phyloP scores from a whole-genome alignment of 2,888 invertebrate species.

The Nephrotoma appendiculata region DNA sequence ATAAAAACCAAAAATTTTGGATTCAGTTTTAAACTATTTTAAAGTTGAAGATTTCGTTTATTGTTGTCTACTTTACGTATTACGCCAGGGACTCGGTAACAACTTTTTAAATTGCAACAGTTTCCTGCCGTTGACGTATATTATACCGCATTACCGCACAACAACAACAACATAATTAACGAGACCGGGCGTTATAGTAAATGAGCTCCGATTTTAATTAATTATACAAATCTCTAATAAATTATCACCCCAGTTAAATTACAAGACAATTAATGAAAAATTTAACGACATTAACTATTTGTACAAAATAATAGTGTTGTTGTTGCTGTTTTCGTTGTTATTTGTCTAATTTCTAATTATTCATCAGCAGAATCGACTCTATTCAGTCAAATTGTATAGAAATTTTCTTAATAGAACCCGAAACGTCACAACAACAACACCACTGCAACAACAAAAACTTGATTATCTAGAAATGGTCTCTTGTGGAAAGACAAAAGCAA shows the following conservation, averaged over 20 bases:
- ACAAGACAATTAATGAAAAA: neutral
- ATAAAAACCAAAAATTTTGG: neutral
- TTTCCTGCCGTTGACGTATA: neutral
- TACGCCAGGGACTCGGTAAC: neutral
- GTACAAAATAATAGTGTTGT: neutral
- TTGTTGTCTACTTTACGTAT: neutral
- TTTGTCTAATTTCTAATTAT: neutral
- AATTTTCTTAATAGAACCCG: neutral
- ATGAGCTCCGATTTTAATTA: neutral
- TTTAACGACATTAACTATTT: neutral
- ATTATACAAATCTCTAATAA: neutral
- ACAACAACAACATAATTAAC: neutral
- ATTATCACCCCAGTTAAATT: neutral
- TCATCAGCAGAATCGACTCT: neutral
- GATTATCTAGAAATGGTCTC: neutral
- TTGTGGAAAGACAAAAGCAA: neutral
- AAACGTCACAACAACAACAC: neutral
- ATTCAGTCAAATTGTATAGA: neutral
- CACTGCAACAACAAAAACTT: neutral
- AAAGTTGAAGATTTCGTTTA: neutral
- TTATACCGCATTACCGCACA: neutral
- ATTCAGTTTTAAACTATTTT: neutral
- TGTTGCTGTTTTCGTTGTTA: neutral
- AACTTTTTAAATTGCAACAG: neutral
- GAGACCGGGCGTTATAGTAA: neutral